These are phyloP conservation scores for Drosophila subobscura DNA, from an alignment of 1,140 invertebrate species.

Conservation along the genomic window DNA sequence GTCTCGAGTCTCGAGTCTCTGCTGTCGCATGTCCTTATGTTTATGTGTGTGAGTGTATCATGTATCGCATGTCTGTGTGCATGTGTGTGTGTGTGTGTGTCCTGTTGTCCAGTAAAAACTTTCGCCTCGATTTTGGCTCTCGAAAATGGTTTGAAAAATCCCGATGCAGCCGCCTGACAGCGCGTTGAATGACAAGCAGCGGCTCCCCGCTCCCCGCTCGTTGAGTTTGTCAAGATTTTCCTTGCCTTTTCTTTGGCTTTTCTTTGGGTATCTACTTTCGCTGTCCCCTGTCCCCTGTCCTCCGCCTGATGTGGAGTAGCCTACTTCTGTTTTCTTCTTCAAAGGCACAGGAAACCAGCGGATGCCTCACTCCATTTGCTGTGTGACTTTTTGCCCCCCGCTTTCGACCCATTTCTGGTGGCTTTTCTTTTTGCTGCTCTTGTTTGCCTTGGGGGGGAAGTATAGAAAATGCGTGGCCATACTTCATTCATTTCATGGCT, in stretches of 20 bases:
- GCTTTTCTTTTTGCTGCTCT: slow-evolving; percentile 61
- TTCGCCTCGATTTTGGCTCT: slow-evolving; percentile 41
- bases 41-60: slow-evolving; percentile 14
- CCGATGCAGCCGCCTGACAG: slow-evolving; percentile 56
- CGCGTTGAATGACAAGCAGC: slow-evolving; percentile 77
- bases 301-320: too few relatives aligned
- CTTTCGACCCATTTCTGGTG: slow-evolving; percentile 4
- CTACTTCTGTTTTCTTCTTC: slow-evolving; percentile 17
- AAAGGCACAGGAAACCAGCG: slow-evolving; percentile 18
- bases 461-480: slow-evolving; percentile 50
- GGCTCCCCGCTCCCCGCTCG: slow-evolving; percentile 43
- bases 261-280: background rate
- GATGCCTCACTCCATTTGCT: slow-evolving; percentile 31
- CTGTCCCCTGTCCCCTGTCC: too few relatives aligned
- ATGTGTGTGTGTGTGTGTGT: slow-evolving; percentile 27
- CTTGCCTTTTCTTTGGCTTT: slow-evolving; percentile 43
- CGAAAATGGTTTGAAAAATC: slow-evolving; percentile 51
- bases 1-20: too few relatives aligned
- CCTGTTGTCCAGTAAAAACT: slow-evolving; percentile 61
- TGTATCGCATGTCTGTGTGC: slow-evolving; percentile 1
- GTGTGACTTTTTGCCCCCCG: slow-evolving; percentile 61
- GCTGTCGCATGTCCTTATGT: slow-evolving; percentile 13
- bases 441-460: slow-evolving; percentile 56
- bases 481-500: slow-evolving; percentile 79
- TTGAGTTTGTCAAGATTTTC: slow-evolving; percentile 78